Evolutionary conservation across 1,140 invertebrate species (phyloP).

Genomic region (Leptinotarsa undecemlineata): DNA sequence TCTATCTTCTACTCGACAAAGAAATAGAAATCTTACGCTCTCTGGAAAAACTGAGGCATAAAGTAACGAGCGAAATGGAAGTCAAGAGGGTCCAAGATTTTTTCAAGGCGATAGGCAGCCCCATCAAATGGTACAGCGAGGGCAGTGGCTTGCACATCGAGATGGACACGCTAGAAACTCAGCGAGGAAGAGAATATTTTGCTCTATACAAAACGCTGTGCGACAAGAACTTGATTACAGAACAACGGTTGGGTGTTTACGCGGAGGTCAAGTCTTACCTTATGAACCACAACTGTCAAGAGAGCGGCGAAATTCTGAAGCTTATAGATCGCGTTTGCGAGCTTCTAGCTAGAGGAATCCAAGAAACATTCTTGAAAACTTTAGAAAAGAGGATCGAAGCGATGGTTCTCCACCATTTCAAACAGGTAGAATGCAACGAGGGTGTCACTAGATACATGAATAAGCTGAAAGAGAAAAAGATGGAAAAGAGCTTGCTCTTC

Average conservation of each 20-base stretch:
- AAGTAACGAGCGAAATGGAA: constrained; percentile 59
- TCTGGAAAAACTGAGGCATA: constrained; percentile 63
- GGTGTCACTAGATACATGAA: constrained; percentile 59
- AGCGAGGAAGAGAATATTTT: constrained; percentile 65
- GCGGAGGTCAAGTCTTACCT: constrained; percentile 62
- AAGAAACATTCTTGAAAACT: constrained; percentile 58
- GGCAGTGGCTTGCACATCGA: constrained; percentile 61
- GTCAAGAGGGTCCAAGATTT: constrained; percentile 62
- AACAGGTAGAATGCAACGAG: constrained; percentile 60
- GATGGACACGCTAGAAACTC: constrained; percentile 69
- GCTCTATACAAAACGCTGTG: constrained; percentile 62
- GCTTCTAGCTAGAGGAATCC: constrained; percentile 60
- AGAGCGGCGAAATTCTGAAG: constrained; percentile 60
- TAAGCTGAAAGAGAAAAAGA: constrained; percentile 56
- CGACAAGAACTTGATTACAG: constrained; percentile 55
- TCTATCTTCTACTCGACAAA: constrained; percentile 64
- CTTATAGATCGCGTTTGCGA: constrained; percentile 67
- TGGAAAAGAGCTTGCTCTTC: constrained; percentile 59
- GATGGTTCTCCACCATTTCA: constrained; percentile 59
- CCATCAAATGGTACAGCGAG: constrained; percentile 64
- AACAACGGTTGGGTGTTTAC: constrained; percentile 63
- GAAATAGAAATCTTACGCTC: constrained; percentile 66
- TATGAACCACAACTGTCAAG: constrained; percentile 59
- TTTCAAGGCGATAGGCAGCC: constrained; percentile 64
- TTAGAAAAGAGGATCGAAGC: constrained; percentile 63